These are phyloP conservation scores for Leptinotarsa lineolata DNA, from an alignment of 1,140 invertebrate species.

Conservation along the genomic window DNA sequence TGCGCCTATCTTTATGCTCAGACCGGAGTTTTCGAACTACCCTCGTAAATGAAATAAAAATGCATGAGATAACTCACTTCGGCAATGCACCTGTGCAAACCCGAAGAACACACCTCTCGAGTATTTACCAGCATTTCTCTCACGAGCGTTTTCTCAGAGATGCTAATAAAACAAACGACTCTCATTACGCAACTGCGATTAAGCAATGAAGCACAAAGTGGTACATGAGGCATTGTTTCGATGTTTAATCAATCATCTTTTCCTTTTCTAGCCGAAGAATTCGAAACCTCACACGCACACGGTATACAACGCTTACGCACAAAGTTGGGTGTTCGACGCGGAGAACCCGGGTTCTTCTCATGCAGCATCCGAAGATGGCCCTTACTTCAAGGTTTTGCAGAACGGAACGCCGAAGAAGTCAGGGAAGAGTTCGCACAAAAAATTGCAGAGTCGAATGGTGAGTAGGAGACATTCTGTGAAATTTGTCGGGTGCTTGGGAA, in stretches of 20 bases:
- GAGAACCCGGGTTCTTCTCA: constrained; percentile 43
- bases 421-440: constrained; percentile 19
- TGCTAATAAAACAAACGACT: background rate
- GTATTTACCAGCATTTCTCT: background rate
- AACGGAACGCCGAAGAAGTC: constrained; percentile 46
- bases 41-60: too few species aligned
- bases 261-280: constrained; percentile 43
- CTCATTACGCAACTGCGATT: constrained; percentile 14
- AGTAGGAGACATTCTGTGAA: background rate
- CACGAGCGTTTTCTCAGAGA: background rate
- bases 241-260: constrained; percentile 12
- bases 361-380: constrained; percentile 37
- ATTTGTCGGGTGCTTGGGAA: too few species aligned
- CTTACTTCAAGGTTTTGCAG: constrained; percentile 50
- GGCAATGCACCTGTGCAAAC: too few species aligned
- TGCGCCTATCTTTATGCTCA: too few species aligned
- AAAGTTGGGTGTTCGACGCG: constrained; percentile 58
- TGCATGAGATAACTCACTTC: too few species aligned
- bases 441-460: constrained; percentile 34
- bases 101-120: too few species aligned
- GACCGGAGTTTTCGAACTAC: too few species aligned
- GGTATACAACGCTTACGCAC: constrained; percentile 56
- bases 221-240: constrained; percentile 14
- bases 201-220: constrained; percentile 24
- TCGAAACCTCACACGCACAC: constrained; percentile 51